These are phyloP conservation scores for Rhabdomys dilectus DNA, from an alignment of 2,113 vertebrate species.

Conservation along the genomic window DNA sequence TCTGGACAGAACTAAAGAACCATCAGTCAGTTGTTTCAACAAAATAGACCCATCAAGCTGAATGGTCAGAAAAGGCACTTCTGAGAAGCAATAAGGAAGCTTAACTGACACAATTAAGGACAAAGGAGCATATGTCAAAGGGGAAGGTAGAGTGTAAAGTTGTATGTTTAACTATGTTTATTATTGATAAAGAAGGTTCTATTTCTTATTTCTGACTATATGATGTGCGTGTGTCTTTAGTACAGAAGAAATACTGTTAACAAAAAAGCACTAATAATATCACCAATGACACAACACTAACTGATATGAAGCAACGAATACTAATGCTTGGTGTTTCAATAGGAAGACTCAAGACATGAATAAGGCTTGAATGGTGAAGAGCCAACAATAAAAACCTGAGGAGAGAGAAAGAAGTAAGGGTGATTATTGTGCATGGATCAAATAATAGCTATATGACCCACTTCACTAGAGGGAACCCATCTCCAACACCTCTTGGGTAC, in stretches of 20 bases:
- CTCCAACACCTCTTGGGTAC: background rate
- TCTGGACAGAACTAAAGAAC: background rate
- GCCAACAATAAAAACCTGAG: background rate
- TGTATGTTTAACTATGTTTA: background rate
- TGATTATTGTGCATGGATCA: background rate
- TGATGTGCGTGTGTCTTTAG: background rate
- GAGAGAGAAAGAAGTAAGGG: background rate
- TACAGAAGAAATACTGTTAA: background rate
- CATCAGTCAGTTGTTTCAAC: background rate
- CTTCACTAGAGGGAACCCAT: background rate
- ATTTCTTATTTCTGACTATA: background rate
- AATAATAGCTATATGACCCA: background rate
- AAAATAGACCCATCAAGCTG: background rate
- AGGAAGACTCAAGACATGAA: background rate
- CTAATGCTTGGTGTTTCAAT: background rate
- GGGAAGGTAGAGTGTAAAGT: background rate
- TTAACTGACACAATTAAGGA: background rate
- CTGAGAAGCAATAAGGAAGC: no score
- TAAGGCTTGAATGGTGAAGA: background rate
- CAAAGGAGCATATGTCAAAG: background rate
- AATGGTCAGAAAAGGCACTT: background rate
- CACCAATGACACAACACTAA: background rate
- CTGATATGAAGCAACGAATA: background rate
- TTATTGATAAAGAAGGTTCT: background rate
- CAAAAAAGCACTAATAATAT: background rate